phyloP scores from a whole-genome alignment of 2,888 invertebrate species.

The Galerucella nymphaeae region DNA sequence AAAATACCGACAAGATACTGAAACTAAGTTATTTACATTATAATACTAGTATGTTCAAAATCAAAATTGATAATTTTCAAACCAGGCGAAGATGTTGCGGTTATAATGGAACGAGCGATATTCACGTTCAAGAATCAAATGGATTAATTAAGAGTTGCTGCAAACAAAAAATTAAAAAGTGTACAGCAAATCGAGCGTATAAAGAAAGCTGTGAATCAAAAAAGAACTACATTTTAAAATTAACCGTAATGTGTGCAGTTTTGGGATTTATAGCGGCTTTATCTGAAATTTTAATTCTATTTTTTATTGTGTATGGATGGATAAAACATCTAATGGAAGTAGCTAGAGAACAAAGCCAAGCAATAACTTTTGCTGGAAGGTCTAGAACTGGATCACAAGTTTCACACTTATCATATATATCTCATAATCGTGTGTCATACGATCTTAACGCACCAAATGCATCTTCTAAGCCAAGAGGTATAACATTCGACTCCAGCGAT shows the following conservation, averaged over 20 bases:
- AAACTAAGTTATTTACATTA: conserved; percentile 3
- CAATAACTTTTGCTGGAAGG: background rate
- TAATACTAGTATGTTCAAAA: background rate
- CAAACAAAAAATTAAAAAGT: conserved; percentile 16
- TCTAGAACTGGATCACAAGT: background rate
- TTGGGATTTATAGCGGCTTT: conserved; percentile 17
- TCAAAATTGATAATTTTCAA: conserved; percentile 28
- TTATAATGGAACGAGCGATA: conserved; percentile 17
- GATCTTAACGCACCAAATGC: background rate
- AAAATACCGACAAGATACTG: background rate
- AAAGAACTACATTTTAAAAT: conserved; percentile 1
- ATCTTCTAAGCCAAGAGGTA: background rate
- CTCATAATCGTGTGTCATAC: background rate
- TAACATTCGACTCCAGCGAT: background rate
- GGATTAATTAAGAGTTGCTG: conserved; percentile 30
- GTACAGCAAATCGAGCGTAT: conserved; percentile 14
- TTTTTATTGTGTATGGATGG: conserved; percentile 5
- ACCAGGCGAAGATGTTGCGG: conserved; percentile 29
- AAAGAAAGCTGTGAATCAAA: conserved; percentile 19
- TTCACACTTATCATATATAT: background rate
- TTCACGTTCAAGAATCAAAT: conserved; percentile 9
- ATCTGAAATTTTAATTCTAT: conserved; percentile 3
- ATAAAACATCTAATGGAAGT: conserved; percentile 14
- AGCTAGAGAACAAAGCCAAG: background rate
- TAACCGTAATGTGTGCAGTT: conserved; percentile 13